Evolutionary conservation across 2,113 vertebrate species (phyloP).

Genomic region (Chascanopsetta lugubris): DNA sequence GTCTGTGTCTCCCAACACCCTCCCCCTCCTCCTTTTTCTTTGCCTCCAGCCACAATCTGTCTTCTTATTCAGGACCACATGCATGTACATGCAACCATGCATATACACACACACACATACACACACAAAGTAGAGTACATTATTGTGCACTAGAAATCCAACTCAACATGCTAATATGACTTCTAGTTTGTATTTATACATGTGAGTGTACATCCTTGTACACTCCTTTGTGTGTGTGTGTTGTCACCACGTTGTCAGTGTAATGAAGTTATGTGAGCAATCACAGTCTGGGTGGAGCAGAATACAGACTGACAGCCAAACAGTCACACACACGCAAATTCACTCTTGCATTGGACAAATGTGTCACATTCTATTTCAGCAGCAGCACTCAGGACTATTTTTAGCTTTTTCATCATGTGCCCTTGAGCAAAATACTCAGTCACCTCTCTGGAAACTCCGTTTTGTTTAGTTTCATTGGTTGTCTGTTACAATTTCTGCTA

Average conservation of each 20-base stretch:
- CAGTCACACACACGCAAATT: background rate
- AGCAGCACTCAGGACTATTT: slow-evolving; percentile 38
- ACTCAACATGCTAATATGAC: background rate
- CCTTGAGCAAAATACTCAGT: slow-evolving; percentile 45
- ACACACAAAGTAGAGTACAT: slow-evolving; percentile 3
- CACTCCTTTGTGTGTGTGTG: slow-evolving; percentile 5
- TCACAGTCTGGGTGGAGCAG: slow-evolving; percentile 14
- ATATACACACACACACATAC: slow-evolving; percentile 19
- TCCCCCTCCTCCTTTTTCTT: slow-evolving; percentile 43
- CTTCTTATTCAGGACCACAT: slow-evolving; percentile 35
- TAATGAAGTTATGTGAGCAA: background rate
- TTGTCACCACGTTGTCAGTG: slow-evolving; percentile 8
- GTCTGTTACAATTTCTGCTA: too few relatives aligned
- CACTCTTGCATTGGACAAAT: background rate
- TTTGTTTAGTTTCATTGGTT: too few relatives aligned
- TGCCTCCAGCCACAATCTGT: slow-evolving; percentile 54
- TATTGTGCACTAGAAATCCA: background rate
- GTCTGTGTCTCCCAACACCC: slow-evolving; percentile 38
- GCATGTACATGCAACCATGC: slow-evolving; percentile 31
- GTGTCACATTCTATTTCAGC: slow-evolving; percentile 37
- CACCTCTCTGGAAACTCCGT: background rate
- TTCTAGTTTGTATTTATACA: background rate
- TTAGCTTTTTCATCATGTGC: slow-evolving; percentile 32
- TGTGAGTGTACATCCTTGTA: background rate
- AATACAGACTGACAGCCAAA: slow-evolving; percentile 6